Base-by-base conservation (phyloP, 92 coral and sea anemone genomes). In the Zoanthus sociatus region DNA sequence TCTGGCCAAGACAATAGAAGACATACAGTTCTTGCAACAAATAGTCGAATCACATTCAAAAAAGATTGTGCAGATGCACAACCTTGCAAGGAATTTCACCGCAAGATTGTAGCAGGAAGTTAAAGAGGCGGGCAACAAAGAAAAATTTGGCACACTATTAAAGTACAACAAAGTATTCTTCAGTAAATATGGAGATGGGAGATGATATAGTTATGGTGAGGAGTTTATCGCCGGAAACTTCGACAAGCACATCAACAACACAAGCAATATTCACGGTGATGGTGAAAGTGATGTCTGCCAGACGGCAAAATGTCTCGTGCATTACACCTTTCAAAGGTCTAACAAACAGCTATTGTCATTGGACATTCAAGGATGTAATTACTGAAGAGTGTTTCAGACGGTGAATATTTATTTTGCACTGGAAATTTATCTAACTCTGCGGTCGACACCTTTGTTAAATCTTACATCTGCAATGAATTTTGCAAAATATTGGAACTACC, bases 1-100 rank as follows among this genome's bases (percentile, higher is more conserved):
- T 74, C 69, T 85, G 76, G 86, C 91, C 31, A 86, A 82, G 79
- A 76, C 96, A 64, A 51, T 86, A 78, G 50, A 77, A 55, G 90
- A 88, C 76, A 93, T 93, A 51, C 79, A 90, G 30, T 69, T 78
- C n/a, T 83, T 89, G 73, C 77, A 83, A 31, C 92, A 91, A 82
- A 86, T 92, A 53, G 88, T 91, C n/a, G 93, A 91, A 58, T 83
- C 86, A 61, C 96, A 93, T 48, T 77, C 96, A n/a, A 91, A 88
- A 72, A 88, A 91, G 75, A 84, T 86, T 14, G 93, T 91, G 4
- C 96, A 93, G 61, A 91, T 93, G 94, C 94, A 93, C 79, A 71
- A 83, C 76, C 73, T 93, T 37, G 92, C 93, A n/a, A 87, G 87
- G 73, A 93, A 89, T 84, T 77, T 93, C 64, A 86, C 96, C 6